Conservation (phyloP, 2,113 vertebrate genomes). For the Aythya baeri region DNA sequence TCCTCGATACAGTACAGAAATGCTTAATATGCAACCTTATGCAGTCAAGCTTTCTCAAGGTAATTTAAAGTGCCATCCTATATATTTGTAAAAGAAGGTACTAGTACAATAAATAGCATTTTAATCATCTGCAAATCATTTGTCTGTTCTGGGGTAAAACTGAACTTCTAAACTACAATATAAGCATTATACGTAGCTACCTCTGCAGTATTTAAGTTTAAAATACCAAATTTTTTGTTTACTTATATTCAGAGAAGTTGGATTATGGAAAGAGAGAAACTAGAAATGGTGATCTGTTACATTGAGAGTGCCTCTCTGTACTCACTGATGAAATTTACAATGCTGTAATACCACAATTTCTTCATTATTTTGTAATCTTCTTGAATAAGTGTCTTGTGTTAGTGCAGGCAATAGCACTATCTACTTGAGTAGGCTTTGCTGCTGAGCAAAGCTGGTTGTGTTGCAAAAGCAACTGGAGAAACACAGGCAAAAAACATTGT, state of each 20-base stretch:
- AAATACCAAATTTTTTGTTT: background rate
- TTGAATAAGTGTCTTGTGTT: conserved; percentile 60
- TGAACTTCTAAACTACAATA: background rate
- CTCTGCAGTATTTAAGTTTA: background rate
- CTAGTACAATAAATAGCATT: background rate
- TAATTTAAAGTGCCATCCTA: background rate
- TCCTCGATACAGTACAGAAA: background rate
- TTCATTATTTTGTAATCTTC: conserved; percentile 71
- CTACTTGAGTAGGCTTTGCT: conserved; percentile 52
- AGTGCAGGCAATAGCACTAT: conserved; percentile 55
- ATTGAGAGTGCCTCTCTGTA: conserved; percentile 4
- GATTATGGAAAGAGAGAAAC: background rate
- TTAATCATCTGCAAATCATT: background rate
- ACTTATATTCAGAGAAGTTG: background rate
- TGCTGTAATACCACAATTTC: conserved; percentile 56
- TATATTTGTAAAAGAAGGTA: background rate
- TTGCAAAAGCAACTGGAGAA: conserved; percentile 49
- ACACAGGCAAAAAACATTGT: background rate
- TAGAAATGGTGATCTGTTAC: background rate
- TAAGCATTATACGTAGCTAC: background rate
- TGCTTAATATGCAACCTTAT: background rate
- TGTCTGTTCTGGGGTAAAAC: background rate
- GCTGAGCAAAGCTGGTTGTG: conserved; percentile 44
- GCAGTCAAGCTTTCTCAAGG: background rate
- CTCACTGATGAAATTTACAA: conserved; percentile 35